Evolutionary conservation across 2,113 vertebrate genomes (phyloP).

Genomic region (Barbus barbus): DNA sequence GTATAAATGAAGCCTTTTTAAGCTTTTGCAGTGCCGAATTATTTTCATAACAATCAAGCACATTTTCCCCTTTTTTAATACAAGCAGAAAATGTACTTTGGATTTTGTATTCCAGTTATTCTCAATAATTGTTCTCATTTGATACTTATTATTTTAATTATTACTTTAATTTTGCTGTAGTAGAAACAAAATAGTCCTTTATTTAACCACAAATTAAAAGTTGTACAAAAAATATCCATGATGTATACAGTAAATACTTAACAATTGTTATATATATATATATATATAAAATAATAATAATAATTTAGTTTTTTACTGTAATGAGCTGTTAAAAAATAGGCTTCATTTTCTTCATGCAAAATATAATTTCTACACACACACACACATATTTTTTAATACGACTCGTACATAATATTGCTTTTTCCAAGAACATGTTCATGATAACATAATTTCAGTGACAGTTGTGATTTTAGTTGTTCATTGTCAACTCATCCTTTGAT

Average conservation of each 20-base stretch:
- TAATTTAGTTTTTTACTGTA: too few relatives aligned
- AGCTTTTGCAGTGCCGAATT: background rate
- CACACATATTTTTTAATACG: too few relatives aligned
- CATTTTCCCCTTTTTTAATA: background rate
- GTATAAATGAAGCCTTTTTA: background rate
- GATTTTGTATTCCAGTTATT: background rate
- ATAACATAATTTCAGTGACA: background rate
- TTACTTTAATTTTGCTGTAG: background rate
- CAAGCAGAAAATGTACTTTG: background rate
- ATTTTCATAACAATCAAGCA: background rate
- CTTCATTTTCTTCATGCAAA: background rate
- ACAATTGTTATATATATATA: background rate
- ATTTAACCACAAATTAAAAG: background rate
- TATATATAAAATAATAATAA: too few relatives aligned
- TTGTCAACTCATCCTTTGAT: background rate
- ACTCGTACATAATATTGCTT: too few relatives aligned
- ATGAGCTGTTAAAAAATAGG: background rate
- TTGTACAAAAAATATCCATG: background rate
- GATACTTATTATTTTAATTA: background rate
- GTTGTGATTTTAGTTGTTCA: background rate
- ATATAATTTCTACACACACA: background rate
- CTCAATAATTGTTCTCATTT: background rate
- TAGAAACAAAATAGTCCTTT: background rate
- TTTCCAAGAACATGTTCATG: too few relatives aligned
- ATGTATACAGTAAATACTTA: background rate